Percentiles rank a stretch among this genome's conserved stretches.
Conservation (phyloP, 2,797 vertebrate species). For the Cynopterus sphinx region DNA sequence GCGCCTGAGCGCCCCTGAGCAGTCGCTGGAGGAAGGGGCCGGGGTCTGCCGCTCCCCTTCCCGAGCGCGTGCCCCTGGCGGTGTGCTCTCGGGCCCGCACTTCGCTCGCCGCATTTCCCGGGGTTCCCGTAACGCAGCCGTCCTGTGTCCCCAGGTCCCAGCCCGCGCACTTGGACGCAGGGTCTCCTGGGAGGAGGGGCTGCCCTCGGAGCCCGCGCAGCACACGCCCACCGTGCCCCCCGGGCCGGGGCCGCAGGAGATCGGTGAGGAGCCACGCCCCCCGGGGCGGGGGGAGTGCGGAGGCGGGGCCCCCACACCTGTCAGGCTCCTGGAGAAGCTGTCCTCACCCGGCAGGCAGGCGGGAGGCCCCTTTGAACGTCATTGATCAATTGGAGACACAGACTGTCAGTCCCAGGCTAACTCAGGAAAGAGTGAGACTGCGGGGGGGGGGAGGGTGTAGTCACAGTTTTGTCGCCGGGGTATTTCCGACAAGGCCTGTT, state of each 20-base stretch:
- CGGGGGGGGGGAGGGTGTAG: not conserved
- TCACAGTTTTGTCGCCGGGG: not conserved
- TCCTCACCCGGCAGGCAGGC: not conserved
- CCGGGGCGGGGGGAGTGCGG: not conserved
- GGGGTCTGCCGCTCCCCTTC: not conserved
- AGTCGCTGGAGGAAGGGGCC: not conserved
- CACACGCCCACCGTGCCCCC: not conserved
- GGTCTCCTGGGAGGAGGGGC: constrained; percentile 58
- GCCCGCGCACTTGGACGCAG: constrained; percentile 41
- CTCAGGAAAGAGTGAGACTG: not conserved
- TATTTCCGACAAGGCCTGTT: not conserved
- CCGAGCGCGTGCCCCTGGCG: not conserved
- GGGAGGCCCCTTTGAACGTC: not conserved
- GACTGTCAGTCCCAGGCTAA: not conserved
- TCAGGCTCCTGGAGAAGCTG: not conserved
- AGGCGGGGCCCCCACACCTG: no score
- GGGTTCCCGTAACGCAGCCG: not conserved
- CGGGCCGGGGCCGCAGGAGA: constrained; percentile 7
- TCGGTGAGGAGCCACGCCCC: constrained; percentile 51
- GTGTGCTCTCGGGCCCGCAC: not conserved
- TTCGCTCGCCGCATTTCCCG: not conserved
- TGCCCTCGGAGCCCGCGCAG: not conserved
- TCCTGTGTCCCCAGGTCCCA: constrained; percentile 49
- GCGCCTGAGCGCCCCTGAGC: not conserved
- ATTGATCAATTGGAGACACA: no score